Evolutionary conservation across 2,888 invertebrate genomes (phyloP).

Genomic region (Smittia aterrima): DNA sequence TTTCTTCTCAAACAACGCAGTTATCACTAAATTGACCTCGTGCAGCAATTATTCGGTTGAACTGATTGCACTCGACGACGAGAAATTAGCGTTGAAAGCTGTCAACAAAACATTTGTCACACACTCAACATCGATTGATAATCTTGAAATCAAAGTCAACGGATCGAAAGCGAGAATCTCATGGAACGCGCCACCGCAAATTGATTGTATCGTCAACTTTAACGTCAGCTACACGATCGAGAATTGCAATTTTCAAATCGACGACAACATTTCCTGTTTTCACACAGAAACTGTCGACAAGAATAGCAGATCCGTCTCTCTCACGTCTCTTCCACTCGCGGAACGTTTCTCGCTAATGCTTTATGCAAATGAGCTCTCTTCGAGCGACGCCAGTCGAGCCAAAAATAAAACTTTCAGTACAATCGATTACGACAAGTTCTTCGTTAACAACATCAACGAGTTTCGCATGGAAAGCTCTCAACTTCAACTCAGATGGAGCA

Average conservation of each 20-base stretch:
- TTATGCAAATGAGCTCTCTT: slow-evolving; percentile 21
- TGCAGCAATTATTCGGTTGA: background rate
- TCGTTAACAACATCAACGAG: slow-evolving; percentile 17
- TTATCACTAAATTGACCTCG: background rate
- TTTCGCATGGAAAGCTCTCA: background rate
- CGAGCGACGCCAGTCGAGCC: background rate
- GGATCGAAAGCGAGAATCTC: background rate
- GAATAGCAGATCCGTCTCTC: background rate
- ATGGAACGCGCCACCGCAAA: background rate
- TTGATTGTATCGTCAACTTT: background rate
- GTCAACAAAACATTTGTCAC: background rate
- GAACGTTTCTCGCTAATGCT: background rate
- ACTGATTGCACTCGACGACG: background rate
- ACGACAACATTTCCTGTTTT: background rate
- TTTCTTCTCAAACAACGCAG: background rate
- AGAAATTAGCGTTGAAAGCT: background rate
- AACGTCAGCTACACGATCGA: background rate
- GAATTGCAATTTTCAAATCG: background rate
- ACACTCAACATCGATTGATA: background rate
- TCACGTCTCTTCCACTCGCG: background rate
- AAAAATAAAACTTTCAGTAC: background rate
- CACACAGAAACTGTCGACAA: background rate
- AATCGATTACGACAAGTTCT: slow-evolving; percentile 14
- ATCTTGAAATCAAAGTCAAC: background rate
- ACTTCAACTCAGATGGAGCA: background rate